phyloP scores from a whole-genome alignment of 2,797 vertebrate genomes.

The Pitangus sulphuratus region DNA sequence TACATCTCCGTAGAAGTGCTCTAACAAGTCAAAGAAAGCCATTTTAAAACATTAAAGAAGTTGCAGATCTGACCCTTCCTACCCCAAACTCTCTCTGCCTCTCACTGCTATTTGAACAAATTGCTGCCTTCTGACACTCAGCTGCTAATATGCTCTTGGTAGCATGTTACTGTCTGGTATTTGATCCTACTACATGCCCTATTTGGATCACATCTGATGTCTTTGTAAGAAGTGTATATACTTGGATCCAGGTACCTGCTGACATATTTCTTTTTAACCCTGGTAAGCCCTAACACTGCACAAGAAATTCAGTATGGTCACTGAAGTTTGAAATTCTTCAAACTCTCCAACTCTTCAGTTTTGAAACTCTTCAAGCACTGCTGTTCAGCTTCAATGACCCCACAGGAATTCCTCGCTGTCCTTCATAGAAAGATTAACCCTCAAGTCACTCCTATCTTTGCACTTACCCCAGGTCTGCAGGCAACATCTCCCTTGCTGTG shows the following conservation, averaged over 20 bases:
- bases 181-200: neutral
- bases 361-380: neutral
- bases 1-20: neutral
- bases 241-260: neutral
- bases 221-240: neutral
- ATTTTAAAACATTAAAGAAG: slow-evolving; percentile 15
- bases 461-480: neutral
- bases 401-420: neutral
- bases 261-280: neutral
- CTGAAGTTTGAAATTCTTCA: neutral
- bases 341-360: neutral
- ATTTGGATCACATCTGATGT: neutral
- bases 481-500: neutral
- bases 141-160: neutral
- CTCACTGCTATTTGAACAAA: slow-evolving; percentile 3
- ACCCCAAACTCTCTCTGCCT: neutral
- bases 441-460: neutral
- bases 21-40: neutral
- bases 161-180: neutral
- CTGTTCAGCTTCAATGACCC: neutral
- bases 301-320: neutral
- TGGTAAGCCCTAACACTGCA: neutral
- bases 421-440: neutral
- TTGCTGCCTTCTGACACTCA: slow-evolving; percentile 2
- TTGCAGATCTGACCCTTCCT: neutral